These are phyloP conservation scores for Acronicta leporina DNA, from an alignment of 2,888 invertebrate species.

Conservation along the genomic window DNA sequence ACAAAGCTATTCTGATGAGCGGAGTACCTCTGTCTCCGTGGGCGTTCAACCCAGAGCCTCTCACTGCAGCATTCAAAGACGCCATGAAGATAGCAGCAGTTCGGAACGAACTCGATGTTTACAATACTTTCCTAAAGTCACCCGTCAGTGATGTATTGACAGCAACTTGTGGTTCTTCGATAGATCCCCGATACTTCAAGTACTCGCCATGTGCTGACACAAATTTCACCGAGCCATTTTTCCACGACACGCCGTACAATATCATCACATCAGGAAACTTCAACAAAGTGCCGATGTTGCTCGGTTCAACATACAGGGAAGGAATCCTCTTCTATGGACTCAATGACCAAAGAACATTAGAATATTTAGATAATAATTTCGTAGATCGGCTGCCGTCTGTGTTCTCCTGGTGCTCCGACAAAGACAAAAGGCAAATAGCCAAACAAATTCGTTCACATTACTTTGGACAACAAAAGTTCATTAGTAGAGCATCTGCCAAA, in stretches of 20 bases:
- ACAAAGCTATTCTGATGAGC: constrained; percentile 80
- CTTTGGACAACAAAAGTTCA: constrained; percentile 67
- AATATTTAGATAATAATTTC: constrained; percentile 73
- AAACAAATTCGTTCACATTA: constrained; percentile 72
- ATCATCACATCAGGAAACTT: constrained; percentile 74
- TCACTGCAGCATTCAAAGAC: constrained; percentile 69
- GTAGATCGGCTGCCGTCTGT: constrained; percentile 74
- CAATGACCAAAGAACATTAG: constrained; percentile 65
- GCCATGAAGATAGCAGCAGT: constrained; percentile 69
- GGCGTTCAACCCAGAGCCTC: constrained; percentile 77
- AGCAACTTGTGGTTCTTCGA: constrained; percentile 70
- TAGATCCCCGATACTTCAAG: constrained; percentile 76
- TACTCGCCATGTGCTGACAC: constrained; percentile 79
- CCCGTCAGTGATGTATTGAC: constrained; percentile 65
- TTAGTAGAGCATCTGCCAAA: constrained; percentile 57
- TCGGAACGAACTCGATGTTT: constrained; percentile 63
- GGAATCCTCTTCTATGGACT: constrained; percentile 80
- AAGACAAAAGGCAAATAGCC: constrained; percentile 68
- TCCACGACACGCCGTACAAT: constrained; percentile 76
- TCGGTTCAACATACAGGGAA: constrained; percentile 74
- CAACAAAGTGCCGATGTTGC: constrained; percentile 77
- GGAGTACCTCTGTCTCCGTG: constrained; percentile 77
- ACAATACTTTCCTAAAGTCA: constrained; percentile 67
- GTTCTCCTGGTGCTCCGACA: constrained; percentile 75
- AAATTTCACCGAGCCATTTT: constrained; percentile 74